phyloP scores from a whole-genome alignment of 2,113 vertebrate genomes.

The Lepisosteus osseus region DNA sequence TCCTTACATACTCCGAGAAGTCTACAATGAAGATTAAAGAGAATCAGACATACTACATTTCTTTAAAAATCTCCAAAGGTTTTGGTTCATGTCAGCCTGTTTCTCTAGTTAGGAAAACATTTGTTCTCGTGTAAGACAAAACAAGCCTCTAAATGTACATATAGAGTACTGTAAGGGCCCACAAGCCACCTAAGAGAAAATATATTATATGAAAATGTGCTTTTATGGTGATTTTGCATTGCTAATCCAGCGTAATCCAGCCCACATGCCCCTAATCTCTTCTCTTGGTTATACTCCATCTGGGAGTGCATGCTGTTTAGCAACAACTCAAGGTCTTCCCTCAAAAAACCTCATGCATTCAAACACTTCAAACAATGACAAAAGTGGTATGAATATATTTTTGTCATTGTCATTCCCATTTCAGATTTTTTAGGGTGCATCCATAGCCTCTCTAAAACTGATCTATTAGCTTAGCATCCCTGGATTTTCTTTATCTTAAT shows the following conservation, averaged over 20 bases:
- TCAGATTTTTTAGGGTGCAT: neutral
- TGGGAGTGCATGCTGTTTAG: constrained; percentile 37
- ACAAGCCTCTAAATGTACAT: too few species aligned
- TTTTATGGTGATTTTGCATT: constrained; percentile 54
- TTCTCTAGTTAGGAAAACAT: too few species aligned
- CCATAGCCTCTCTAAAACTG: constrained; percentile 4
- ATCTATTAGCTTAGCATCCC: neutral
- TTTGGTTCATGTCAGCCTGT: too few species aligned
- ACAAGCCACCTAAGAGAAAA: constrained; percentile 24
- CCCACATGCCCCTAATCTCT: constrained; percentile 59
- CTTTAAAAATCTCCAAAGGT: too few species aligned
- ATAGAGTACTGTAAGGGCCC: neutral
- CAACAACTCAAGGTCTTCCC: constrained; percentile 5
- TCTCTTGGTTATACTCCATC: constrained; percentile 42
- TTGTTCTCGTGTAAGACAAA: too few species aligned
- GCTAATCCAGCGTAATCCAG: constrained; percentile 65
- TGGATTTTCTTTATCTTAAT: too few species aligned
- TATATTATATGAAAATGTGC: constrained; percentile 31
- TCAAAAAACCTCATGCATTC: constrained; percentile 3
- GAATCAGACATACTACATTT: too few species aligned
- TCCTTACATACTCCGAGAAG: too few species aligned
- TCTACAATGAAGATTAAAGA: too few species aligned
- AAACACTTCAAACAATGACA: constrained; percentile 1
- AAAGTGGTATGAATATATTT: too few species aligned
- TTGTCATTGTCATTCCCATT: too few species aligned